Base-by-base conservation (phyloP, 1,140 invertebrate genomes). In the Lucilia cuprina region DNA sequence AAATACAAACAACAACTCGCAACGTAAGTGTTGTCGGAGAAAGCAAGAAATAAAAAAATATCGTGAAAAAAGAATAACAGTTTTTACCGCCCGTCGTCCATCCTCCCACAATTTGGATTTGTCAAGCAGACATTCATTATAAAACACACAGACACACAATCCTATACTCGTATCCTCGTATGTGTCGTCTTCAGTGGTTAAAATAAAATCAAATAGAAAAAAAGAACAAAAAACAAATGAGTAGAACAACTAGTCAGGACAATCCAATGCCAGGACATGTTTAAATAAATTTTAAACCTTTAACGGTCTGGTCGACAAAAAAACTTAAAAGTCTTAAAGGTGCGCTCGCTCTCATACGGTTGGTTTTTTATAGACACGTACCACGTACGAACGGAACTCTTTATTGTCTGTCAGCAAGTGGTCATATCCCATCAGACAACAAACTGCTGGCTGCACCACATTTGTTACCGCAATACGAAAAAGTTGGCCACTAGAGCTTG, bases 271-370 rank as follows among this genome's bases (percentile, higher is more conserved):
- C 83, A 84, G 83, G 75, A 84, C 55, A 78, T 84, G 74, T 84
- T 84, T 78, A 84, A 84, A 55, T 47, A 78, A 84, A 84, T 55
- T 84, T 84, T 78, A 84, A 84, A 84, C 83, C 70, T 80, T 84
- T 84, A 78, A 78, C 41, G 41, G 83, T 78, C 74, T 84, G 47
- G 83, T 75, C 74, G 47, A 82, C n/a, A 82, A 41, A 35, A 82
- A 30, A 82, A 65, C 60, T 70, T 21, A 5, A 21, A n/a, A 60
- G 13, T 60, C 13, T 17, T 17, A 60, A 60, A 70, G 65, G 65
- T 70, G 65, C 65, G 65, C 65, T 70, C 65, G 65, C 65, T 70
- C 65, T 70, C n/a, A 70, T 70, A 70, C 50, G 17, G 12, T 17
- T 55, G 25, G 25, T 30, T 30, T 55, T 30, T 30, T 55, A 5